Percentiles rank a stretch among this genome's conserved stretches.
These are phyloP conservation scores for Nycticorax nycticorax DNA, from an alignment of 2,113 vertebrate species.

Conservation along the genomic window DNA sequence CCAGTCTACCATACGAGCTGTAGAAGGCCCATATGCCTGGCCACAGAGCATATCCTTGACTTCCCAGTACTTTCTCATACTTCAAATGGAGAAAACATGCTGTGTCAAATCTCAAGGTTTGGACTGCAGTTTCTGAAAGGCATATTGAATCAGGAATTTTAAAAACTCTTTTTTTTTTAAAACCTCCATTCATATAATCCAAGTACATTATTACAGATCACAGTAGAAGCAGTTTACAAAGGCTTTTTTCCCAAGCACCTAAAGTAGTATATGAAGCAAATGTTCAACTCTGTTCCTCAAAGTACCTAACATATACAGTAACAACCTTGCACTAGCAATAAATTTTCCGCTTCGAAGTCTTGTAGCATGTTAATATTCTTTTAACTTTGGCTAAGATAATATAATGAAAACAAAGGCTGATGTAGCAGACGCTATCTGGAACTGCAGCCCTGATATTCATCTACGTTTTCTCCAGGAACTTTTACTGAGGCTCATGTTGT, in stretches of 20 bases:
- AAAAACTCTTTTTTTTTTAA: neutral
- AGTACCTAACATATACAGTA: neutral
- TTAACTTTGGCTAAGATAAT: neutral
- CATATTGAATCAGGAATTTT: neutral
- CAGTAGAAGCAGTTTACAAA: neutral
- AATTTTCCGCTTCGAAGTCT: neutral
- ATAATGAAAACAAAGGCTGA: neutral
- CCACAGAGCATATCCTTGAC: neutral
- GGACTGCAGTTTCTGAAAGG: neutral
- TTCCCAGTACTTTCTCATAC: neutral
- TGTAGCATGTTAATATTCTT: neutral
- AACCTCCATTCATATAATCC: neutral
- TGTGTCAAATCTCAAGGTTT: neutral
- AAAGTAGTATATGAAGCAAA: neutral
- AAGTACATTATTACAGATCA: neutral
- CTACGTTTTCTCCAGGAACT: neutral
- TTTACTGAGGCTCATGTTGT: neutral
- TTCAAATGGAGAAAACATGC: neutral
- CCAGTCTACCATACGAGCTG: neutral
- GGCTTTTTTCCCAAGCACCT: neutral
- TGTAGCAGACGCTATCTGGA: neutral
- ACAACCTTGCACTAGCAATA: neutral
- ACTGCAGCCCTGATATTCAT: neutral
- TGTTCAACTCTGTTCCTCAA: neutral
- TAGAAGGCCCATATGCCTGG: neutral